Conservation (phyloP, 2,113 vertebrate species). For the Alligator sinensis region DNA sequence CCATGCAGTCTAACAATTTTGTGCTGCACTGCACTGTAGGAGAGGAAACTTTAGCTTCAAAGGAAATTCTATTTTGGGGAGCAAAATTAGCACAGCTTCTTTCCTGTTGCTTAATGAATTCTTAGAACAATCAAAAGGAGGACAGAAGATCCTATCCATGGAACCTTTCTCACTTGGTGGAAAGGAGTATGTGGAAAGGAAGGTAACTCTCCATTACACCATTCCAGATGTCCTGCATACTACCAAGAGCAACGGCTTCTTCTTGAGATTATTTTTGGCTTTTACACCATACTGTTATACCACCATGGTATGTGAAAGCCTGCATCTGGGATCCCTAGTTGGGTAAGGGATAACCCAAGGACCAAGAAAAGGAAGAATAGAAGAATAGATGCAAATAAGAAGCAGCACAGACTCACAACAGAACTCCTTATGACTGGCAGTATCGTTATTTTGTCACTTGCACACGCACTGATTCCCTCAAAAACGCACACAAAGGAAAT, state of each 20-base stretch:
- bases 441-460: background rate
- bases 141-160: rapidly evolving
- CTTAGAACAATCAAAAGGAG: background rate
- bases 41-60: constrained; percentile 20
- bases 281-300: background rate
- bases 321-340: background rate
- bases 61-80: constrained; percentile 29
- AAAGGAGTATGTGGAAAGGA: background rate
- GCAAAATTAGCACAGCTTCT: constrained; percentile 68
- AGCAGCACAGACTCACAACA: background rate
- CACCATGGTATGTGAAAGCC: background rate
- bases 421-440: background rate
- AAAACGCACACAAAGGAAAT: background rate
- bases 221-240: background rate
- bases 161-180: background rate
- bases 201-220: background rate
- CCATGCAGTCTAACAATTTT: constrained; percentile 49
- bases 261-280: background rate
- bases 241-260: background rate
- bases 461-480: background rate
- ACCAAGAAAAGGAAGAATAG: background rate
- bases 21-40: constrained; percentile 24
- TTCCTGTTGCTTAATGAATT: background rate
- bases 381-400: background rate
- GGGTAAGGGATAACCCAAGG: background rate